Evolutionary conservation across 1,140 invertebrate genomes (phyloP).

Genomic region (Drosophila setifemur): DNA sequence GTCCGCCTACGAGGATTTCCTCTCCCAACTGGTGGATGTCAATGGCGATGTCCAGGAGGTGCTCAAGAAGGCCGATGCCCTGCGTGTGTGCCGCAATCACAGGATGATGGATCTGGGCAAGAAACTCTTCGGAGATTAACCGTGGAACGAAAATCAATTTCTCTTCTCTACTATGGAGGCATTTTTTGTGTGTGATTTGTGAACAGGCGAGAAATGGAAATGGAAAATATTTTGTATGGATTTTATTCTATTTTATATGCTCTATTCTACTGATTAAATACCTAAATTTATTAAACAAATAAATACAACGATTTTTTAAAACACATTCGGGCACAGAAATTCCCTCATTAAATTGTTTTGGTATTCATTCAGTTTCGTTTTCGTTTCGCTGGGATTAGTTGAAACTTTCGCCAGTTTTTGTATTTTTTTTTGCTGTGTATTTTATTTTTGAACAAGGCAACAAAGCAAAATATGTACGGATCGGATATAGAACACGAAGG

Average conservation of each 20-base stretch:
- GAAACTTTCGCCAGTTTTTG: conserved; percentile 39
- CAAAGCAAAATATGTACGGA: conserved; percentile 3
- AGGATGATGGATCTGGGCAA: conserved; percentile 94
- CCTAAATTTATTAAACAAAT: conserved; percentile 42
- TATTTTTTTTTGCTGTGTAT: conserved; percentile 18
- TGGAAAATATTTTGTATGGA: conserved; percentile 67
- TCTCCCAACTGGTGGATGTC: conserved; percentile 92
- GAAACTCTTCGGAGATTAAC: conserved; percentile 91
- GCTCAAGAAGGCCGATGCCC: conserved; percentile 91
- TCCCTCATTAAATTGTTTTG: conserved; percentile 14
- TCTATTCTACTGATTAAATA: conserved; percentile 62
- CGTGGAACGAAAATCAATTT: background rate
- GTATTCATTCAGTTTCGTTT: conserved; percentile 25
- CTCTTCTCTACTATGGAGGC: conserved; percentile 8
- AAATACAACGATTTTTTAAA: conserved; percentile 33
- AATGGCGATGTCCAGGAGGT: conserved; percentile 89
- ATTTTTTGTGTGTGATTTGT: conserved; percentile 48
- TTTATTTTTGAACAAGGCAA: conserved; percentile 40
- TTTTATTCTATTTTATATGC: conserved; percentile 60
- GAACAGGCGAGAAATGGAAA: conserved; percentile 40
- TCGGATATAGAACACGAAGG: background rate
- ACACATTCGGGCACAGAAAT: conserved; percentile 43
- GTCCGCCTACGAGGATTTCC: conserved; percentile 94
- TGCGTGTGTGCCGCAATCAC: conserved; percentile 92
- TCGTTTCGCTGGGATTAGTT: conserved; percentile 25